A percentile compares a stretch with the other conserved stretches of the same genome.
These are phyloP conservation scores for Exephanes ischioxanthus DNA, from an alignment of 2,888 invertebrate genomes.

Conservation along the genomic window DNA sequence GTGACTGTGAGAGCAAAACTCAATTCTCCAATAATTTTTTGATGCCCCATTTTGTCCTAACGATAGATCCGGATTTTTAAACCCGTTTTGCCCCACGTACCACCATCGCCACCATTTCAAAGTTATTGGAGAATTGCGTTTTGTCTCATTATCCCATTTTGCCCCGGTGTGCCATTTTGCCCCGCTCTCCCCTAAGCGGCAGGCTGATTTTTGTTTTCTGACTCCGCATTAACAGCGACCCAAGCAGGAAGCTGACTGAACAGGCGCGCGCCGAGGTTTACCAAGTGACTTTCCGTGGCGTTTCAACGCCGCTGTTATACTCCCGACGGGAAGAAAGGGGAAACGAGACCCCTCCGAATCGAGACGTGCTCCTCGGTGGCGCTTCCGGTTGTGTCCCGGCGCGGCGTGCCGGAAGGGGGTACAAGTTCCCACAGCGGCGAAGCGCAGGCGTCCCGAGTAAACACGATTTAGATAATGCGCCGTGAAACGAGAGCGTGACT, in stretches of 20 bases:
- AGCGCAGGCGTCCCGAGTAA: constrained; percentile 56
- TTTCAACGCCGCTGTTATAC: background rate
- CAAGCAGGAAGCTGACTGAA: constrained; percentile 14
- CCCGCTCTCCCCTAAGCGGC: too few species aligned
- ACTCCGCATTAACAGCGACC: background rate
- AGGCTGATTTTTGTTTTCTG: background rate
- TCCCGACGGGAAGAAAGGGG: constrained; percentile 13
- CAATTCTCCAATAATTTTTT: too few species aligned
- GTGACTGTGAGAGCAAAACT: too few species aligned
- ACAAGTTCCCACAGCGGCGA: constrained; percentile 62
- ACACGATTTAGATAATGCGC: constrained; percentile 69
- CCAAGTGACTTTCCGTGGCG: constrained; percentile 46
- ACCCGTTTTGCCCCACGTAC: too few species aligned
- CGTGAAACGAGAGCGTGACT: constrained; percentile 61
- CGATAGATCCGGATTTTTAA: too few species aligned
- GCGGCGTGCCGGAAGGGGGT: constrained; percentile 32
- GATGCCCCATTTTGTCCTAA: too few species aligned
- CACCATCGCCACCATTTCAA: too few species aligned
- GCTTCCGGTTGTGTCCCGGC: constrained; percentile 51
- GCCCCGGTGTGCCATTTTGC: too few species aligned
- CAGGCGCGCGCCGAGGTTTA: background rate
- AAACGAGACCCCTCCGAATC: constrained; percentile 34
- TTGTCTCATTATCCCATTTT: too few species aligned
- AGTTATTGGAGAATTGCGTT: too few species aligned
- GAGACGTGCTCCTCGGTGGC: constrained; percentile 45